A percentile compares a stretch with the other conserved stretches of the same genome.
Evolutionary conservation across 2,888 invertebrate species (phyloP).

Genomic region (Eugnorisma glareosa): DNA sequence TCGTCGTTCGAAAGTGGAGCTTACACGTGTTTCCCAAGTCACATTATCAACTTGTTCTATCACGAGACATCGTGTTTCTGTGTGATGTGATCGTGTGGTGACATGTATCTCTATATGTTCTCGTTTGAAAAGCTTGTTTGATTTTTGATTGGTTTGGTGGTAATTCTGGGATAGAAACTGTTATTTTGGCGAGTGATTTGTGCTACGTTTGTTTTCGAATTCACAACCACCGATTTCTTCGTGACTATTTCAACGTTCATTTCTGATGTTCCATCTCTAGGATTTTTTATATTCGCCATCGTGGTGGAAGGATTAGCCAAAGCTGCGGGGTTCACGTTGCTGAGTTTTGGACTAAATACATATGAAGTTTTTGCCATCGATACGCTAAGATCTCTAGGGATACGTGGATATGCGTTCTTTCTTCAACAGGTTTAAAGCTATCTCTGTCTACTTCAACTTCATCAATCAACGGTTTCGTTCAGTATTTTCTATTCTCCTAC

Average conservation of each 20-base stretch:
- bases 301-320: too few relatives aligned
- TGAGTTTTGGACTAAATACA: too few relatives aligned
- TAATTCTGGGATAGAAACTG: not conserved
- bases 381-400: too few relatives aligned
- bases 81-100: constrained; percentile 1
- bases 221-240: not conserved
- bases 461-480: not conserved
- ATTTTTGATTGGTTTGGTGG: not conserved
- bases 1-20: constrained; percentile 29
- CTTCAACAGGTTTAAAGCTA: not conserved
- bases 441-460: not conserved
- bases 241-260: not conserved
- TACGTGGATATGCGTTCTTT: too few relatives aligned
- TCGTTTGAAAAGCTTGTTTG: not conserved
- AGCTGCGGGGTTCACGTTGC: too few relatives aligned
- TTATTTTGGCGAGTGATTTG: not conserved
- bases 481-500: not conserved
- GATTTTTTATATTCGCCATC: too few relatives aligned
- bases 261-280: not conserved
- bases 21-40: constrained; percentile 49
- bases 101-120: constrained; percentile 7
- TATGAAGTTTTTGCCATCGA: too few relatives aligned
- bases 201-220: not conserved
- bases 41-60: constrained; percentile 21
- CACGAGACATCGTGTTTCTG: constrained; percentile 31